These are phyloP conservation scores for Meiosimyza platycephala DNA, from an alignment of 2,888 invertebrate genomes.

Conservation along the genomic window DNA sequence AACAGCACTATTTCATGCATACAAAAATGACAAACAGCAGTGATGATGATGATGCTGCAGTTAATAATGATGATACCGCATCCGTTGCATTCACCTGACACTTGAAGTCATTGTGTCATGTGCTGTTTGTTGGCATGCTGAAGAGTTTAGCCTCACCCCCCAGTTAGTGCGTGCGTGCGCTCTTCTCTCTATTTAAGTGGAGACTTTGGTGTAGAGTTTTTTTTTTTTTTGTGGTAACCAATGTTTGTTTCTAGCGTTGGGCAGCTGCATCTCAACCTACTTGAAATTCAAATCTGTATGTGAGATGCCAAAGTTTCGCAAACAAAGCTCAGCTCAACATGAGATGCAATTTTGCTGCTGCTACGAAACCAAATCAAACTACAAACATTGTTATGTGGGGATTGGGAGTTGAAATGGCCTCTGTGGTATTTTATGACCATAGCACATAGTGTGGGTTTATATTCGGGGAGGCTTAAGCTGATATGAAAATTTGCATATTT, in stretches of 20 bases:
- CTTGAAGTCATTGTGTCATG: no score
- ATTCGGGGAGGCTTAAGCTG: slow-evolving; percentile 7
- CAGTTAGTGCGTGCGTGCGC: no score
- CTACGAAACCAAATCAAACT: neutral
- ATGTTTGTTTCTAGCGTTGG: neutral
- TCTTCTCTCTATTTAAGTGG: neutral
- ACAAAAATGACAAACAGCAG: slow-evolving; percentile 8
- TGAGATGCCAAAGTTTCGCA: slow-evolving; percentile 24
- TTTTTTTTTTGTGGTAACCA: slow-evolving; percentile 1
- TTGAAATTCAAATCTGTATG: slow-evolving; percentile 33
- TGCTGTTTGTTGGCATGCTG: no score
- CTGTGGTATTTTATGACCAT: no score
- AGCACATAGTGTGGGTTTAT: neutral
- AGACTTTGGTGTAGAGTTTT: slow-evolving; percentile 4
- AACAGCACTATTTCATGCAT: neutral
- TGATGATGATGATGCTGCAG: neutral
- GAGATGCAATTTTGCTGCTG: neutral
- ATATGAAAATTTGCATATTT: slow-evolving; percentile 24
- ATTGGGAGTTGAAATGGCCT: no score
- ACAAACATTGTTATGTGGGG: no score
- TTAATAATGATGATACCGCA: neutral
- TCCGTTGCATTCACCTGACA: no score
- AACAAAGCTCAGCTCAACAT: slow-evolving; percentile 20
- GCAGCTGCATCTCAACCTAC: slow-evolving; percentile 1
- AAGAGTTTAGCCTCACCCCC: no score